These are phyloP conservation scores for Oscheius sp. DNA, from an alignment of 2,888 invertebrate species.

Conservation along the genomic window DNA sequence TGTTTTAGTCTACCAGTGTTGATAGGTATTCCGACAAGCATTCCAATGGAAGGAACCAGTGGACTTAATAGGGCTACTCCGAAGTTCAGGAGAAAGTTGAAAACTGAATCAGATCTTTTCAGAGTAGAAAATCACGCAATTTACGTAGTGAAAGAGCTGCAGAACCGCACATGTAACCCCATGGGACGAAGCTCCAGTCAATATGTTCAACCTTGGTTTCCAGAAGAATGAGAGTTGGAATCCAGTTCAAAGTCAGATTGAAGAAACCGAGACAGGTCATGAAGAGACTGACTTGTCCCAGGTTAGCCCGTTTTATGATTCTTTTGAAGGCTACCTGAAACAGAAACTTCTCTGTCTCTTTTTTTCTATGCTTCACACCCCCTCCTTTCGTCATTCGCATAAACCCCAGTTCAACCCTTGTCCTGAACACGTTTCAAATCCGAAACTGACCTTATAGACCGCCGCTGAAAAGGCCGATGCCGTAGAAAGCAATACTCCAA, in stretches of 20 bases:
- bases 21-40: slow-evolving; percentile 91
- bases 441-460: slow-evolving; percentile 84
- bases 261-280: slow-evolving; percentile 90
- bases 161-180: slow-evolving; percentile 84
- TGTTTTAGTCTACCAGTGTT: slow-evolving; percentile 83
- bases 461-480: slow-evolving; percentile 91
- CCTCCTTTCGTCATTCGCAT: not conserved
- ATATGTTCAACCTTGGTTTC: slow-evolving; percentile 88
- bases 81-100: slow-evolving; percentile 92
- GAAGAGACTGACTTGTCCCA: slow-evolving; percentile 91
- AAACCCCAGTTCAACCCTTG: not conserved
- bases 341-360: not conserved
- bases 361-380: too few relatives aligned
- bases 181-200: slow-evolving; percentile 86
- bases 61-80: slow-evolving; percentile 92
- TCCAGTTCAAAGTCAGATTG: slow-evolving; percentile 82
- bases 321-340: slow-evolving; percentile 90
- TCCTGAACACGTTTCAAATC: not conserved
- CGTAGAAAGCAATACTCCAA: slow-evolving; percentile 90
- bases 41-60: slow-evolving; percentile 91
- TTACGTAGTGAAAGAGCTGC: slow-evolving; percentile 78
- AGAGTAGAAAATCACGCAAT: not conserved
- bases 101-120: slow-evolving; percentile 79
- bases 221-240: slow-evolving; percentile 82
- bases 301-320: slow-evolving; percentile 92